Base-by-base conservation (phyloP, 1,140 invertebrate species). In the Drosophila kurseongensis region DNA sequence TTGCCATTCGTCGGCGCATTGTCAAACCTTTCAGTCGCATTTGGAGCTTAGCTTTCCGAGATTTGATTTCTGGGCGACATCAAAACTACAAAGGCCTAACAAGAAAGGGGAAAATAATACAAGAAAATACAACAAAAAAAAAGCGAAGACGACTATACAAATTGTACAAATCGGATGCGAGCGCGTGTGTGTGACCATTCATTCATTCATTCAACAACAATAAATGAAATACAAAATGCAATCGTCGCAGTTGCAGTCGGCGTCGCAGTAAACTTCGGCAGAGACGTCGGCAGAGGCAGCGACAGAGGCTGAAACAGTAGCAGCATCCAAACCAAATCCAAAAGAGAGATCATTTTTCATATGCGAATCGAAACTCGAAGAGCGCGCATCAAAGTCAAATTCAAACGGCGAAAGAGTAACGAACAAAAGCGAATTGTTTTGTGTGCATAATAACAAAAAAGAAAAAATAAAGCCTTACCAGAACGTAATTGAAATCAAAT, bases 401-500 rank as follows among this genome's bases (percentile, higher is more conserved):
- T 86, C 73, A 81, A 85, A 85, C 80, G 62, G 56, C 45, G 61
- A 61, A 63, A 74, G 69, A 78, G 68, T 75, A 84, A 75, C 68
- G 75, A 67, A 82, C 80, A 57, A 78, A 66, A 58, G 68, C 54
- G 42, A 71, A 72, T 72, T 78, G 66, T 68, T 75, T 78, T 76
- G 66, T 80, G 80, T 80, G 81, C 67, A 77, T 52, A 75, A 56
- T 29, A 9, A 35, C 13, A 32, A 9, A 32, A 51, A 23, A 55
- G 7, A 45, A 45, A 23, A 45, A 6, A 18, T 47, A 60, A 68
- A 66, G 40, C 69, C 55, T 16, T 58, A 36, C 47, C 56, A 54
- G 80, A 67, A 61, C 78, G 78, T 90, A 90, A 90, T 90, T 90
- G 80, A 90, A 90, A 90, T 85, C 75, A 71, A 90, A 90, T 90